Base-by-base conservation (phyloP, 2,113 vertebrate species). In the Bujurquina vittata region DNA sequence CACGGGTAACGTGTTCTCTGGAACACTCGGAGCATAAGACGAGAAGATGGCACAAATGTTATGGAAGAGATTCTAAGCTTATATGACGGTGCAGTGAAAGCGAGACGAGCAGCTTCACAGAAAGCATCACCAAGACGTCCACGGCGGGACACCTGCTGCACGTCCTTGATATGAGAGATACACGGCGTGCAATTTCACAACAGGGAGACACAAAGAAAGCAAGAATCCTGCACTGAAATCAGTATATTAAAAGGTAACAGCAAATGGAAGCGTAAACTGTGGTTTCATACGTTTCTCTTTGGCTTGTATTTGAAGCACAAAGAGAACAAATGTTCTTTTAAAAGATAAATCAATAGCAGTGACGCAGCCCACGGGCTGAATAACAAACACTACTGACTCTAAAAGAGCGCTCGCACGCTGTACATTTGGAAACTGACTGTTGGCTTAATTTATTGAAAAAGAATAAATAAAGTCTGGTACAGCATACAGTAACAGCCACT, bases 261-360 rank as follows among this genome's bases (percentile, higher is more conserved):
- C 46, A 76, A 40, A 59, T 81, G 80, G 80, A 87, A 76, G 81
- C 72, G 11, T 57, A 17, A 22, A 37, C 33, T 62, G 62, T 23
- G 9, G 60, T 61, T 43, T 75, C n/a, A n/a, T 35, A 73, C 57
- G 84, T 31, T 59, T 43, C 22, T 67, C 67, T 80, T 88, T 72
- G 83, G 87, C 87, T 79, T 61, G 22, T 75, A 67, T 57, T 61
- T 65, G 75, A 87, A 82, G 22, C 40, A 69, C 23, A 77, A 77
- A 84, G 46, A 46, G 23, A 35, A 80, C 46, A 72, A 63, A 84
- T 40, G 33, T 40, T 75, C 1, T 49, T 84, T 23, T 29, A 52
- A 84, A 85, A 85, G 1, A 69, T 33, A 65, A 84, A 89, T 84
- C 52, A 62, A 26, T 76, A 80, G 72, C 81, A 43, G 67, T 78